Conservation (phyloP, 2,888 invertebrate genomes). For the Heliconius ismenius region DNA sequence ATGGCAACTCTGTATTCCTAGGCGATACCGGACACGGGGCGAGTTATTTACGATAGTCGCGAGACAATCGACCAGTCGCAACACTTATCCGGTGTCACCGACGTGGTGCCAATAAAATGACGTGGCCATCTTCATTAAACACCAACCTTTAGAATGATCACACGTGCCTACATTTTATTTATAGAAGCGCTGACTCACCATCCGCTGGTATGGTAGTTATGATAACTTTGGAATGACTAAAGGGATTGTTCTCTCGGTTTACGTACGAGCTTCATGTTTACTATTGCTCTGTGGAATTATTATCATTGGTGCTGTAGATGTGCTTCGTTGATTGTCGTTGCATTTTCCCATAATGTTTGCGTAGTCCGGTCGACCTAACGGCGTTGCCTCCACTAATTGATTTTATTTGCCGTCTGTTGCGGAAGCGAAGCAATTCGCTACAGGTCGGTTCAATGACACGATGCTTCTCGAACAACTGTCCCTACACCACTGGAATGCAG, state of each 20-base stretch:
- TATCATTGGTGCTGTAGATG: constrained; percentile 38
- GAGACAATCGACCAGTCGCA: constrained; percentile 77
- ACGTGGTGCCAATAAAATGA: constrained; percentile 74
- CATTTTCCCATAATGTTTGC: constrained; percentile 44
- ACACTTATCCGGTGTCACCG: constrained; percentile 78
- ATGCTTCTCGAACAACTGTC: constrained; percentile 53
- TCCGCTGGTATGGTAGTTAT: constrained; percentile 42
- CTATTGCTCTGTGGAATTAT: constrained; percentile 33
- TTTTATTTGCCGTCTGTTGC: constrained; percentile 66
- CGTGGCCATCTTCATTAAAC: constrained; percentile 78
- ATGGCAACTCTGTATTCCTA: constrained; percentile 72
- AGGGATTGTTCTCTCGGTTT: constrained; percentile 39
- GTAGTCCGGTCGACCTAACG: constrained; percentile 52
- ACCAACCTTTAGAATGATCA: constrained; percentile 72
- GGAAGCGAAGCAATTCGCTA: constrained; percentile 68
- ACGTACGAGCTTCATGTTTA: constrained; percentile 30
- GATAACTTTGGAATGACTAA: constrained; percentile 42
- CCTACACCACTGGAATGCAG: constrained; percentile 65
- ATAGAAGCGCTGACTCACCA: constrained; percentile 66
- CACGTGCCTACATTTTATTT: constrained; percentile 70
- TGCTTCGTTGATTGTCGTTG: constrained; percentile 40
- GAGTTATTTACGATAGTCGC: constrained; percentile 79
- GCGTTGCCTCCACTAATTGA: constrained; percentile 62
- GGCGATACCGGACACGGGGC: constrained; percentile 73
- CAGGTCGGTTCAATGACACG: constrained; percentile 74